Evolutionary conservation across 1,140 invertebrate genomes (phyloP).

Genomic region (Conus betulinus): DNA sequence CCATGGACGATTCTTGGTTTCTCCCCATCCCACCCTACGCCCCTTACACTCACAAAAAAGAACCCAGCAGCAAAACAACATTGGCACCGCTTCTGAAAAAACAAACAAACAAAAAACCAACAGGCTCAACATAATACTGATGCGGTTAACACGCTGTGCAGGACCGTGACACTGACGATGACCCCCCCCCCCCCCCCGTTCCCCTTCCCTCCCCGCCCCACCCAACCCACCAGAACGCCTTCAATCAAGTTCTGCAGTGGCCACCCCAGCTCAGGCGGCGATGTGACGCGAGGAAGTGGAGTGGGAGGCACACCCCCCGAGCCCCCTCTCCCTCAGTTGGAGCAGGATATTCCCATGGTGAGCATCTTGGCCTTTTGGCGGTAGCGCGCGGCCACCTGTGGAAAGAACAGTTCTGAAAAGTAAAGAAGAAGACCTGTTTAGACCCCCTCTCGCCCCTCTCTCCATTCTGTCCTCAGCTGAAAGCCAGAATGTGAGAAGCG

Average conservation of each 20-base stretch:
- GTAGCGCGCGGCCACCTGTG: slow-evolving; percentile 55
- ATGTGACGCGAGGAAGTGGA: no score
- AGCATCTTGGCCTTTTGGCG: slow-evolving; percentile 45
- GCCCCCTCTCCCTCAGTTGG: slow-evolving; percentile 13
- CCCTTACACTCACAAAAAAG: neutral
- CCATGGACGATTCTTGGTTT: no score
- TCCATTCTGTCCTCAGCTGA: neutral
- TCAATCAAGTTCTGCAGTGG: neutral
- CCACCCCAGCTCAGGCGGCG: neutral
- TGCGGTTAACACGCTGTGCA: neutral
- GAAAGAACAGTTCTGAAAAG: slow-evolving; percentile 32
- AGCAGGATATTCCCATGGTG: slow-evolving; percentile 35
- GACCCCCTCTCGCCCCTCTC: neutral
- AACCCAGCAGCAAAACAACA: neutral
- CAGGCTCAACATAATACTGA: neutral
- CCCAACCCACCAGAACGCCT: neutral
- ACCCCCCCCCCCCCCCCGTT: no score
- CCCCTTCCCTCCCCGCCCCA: no score
- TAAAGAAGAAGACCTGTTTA: neutral
- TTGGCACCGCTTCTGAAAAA: neutral
- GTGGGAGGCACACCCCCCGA: neutral
- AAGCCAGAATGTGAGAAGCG: slow-evolving; percentile 6
- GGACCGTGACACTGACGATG: neutral
- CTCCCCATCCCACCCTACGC: no score
- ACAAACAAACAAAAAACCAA: no score